These are phyloP conservation scores for Rhincodon typus DNA, from an alignment of 2,797 vertebrate species.

Conservation along the genomic window DNA sequence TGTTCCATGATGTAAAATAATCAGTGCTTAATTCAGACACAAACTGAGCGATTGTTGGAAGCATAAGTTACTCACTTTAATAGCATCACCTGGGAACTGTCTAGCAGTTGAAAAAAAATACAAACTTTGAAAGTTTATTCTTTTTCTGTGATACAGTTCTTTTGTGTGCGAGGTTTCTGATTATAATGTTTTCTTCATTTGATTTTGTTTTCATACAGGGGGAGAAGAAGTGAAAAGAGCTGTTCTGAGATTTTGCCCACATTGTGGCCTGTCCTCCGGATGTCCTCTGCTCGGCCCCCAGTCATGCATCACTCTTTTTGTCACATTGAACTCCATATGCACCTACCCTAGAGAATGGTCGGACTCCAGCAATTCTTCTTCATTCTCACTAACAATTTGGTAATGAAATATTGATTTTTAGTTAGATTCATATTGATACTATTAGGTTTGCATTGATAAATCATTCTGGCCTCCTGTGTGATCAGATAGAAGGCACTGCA, in stretches of 20 bases:
- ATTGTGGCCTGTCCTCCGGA: constrained; percentile 85
- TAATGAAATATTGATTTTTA: constrained; percentile 99
- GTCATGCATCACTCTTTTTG: constrained; percentile 97
- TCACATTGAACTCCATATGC: constrained; percentile 99
- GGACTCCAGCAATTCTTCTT: constrained; percentile 93
- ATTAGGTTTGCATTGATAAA: constrained; percentile 99
- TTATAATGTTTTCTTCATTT: background rate
- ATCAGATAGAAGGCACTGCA: constrained; percentile 71
- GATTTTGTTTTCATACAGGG: constrained; percentile 44
- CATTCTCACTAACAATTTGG: constrained; percentile 99
- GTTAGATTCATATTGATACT: constrained; percentile 99
- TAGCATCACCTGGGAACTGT: background rate
- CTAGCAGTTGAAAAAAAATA: background rate
- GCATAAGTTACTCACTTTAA: background rate
- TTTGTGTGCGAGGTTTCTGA: background rate
- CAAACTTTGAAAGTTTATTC: constrained; percentile 5
- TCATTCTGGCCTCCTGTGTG: constrained; percentile 80
- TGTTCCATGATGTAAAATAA: background rate
- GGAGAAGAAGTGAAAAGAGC: constrained; percentile 49
- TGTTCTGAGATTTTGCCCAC: constrained; percentile 60
- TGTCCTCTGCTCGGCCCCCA: constrained; percentile 88
- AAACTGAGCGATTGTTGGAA: background rate
- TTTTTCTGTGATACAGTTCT: background rate
- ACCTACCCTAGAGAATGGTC: constrained; percentile 91
- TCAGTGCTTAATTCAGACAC: background rate